Percentiles rank a stretch among this genome's conserved stretches.
phyloP scores from a whole-genome alignment of 2,888 invertebrate species.

The Euplexia lucipara region DNA sequence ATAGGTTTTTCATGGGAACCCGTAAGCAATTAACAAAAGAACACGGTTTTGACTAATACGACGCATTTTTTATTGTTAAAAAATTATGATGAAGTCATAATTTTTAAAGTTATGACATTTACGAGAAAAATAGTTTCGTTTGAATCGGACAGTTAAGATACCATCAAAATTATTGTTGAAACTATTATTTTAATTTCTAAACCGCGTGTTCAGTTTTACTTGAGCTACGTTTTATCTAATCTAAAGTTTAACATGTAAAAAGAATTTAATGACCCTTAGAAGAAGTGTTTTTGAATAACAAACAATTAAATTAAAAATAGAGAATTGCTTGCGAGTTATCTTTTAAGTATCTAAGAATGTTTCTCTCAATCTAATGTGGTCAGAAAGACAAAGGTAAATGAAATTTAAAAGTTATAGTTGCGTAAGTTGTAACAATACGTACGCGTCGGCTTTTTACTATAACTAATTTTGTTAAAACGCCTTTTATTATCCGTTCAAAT shows the following conservation, averaged over 20 bases:
- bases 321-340: conserved; percentile 29
- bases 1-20: conserved; percentile 66
- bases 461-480: background rate
- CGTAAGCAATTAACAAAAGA: conserved; percentile 57
- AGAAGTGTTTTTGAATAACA: conserved; percentile 32
- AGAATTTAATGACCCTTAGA: conserved; percentile 55
- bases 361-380: conserved; percentile 5
- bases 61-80: conserved; percentile 10
- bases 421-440: conserved; percentile 20
- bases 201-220: conserved; percentile 26
- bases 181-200: conserved; percentile 13
- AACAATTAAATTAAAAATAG: conserved; percentile 52
- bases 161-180: conserved; percentile 36
- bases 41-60: conserved; percentile 46
- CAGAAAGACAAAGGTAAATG: conserved; percentile 27
- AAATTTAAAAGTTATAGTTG: conserved; percentile 10
- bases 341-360: conserved; percentile 28
- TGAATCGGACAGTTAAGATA: conserved; percentile 47
- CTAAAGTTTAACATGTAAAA: conserved; percentile 30
- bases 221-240: conserved; percentile 35
- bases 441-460: conserved; percentile 18
- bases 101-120: conserved; percentile 56
- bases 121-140: conserved; percentile 52
- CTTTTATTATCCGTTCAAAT: background rate
- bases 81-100: conserved; percentile 53